Conservation (phyloP, 2,797 vertebrate species). For the Ciconia nigra region DNA sequence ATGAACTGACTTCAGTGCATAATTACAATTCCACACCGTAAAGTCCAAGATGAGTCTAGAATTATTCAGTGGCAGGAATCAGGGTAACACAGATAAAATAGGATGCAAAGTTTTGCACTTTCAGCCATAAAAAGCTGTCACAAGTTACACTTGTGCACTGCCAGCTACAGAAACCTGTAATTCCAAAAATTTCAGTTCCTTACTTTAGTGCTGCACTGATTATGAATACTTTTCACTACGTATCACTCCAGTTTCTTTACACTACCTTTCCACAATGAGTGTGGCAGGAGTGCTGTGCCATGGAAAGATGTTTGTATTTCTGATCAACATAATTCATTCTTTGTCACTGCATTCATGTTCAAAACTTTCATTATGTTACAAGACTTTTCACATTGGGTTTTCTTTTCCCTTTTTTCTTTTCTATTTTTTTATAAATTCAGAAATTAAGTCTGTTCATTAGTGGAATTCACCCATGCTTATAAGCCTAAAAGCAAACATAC, state of each 20-base stretch:
- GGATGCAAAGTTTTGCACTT: background rate
- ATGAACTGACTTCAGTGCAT: background rate
- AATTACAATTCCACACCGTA: background rate
- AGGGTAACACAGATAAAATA: background rate
- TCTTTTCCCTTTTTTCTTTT: accelerated
- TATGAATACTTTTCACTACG: background rate
- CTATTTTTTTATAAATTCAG: background rate
- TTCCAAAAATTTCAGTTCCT: background rate
- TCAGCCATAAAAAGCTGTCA: background rate
- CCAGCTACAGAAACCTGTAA: background rate
- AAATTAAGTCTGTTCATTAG: background rate
- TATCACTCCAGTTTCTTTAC: background rate
- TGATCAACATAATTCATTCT: background rate
- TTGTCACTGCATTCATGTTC: background rate
- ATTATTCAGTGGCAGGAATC: background rate
- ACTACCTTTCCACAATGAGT: background rate
- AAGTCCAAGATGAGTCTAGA: background rate
- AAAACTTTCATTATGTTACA: background rate
- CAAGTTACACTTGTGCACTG: background rate
- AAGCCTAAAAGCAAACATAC: constrained; percentile 14
- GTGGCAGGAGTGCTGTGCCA: background rate
- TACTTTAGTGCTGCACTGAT: background rate
- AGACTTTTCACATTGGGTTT: background rate
- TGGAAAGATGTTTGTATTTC: background rate
- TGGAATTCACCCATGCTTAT: background rate